Percentiles rank a stretch among this genome's conserved stretches.
Conservation (phyloP, 2,797 vertebrate species). For the Cryptoblepharus egeriae region DNA sequence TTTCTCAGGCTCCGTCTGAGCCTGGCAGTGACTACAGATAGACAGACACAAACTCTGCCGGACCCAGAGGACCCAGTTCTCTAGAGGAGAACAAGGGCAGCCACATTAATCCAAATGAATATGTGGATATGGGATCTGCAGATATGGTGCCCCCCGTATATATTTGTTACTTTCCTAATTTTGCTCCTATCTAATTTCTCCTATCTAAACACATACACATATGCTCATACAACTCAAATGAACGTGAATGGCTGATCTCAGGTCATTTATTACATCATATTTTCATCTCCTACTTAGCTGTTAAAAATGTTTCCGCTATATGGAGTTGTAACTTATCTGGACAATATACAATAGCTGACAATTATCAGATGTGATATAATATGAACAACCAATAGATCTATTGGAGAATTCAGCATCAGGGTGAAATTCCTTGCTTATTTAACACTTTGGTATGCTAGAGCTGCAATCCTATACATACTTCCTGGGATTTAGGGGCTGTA, state of each 20-base stretch:
- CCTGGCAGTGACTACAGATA: too few relatives aligned
- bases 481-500: neutral
- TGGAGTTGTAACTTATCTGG: slow-evolving; percentile 44
- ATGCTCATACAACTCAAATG: slow-evolving; percentile 50
- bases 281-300: slow-evolving; percentile 40
- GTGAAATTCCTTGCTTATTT: neutral
- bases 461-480: neutral
- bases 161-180: slow-evolving; percentile 52
- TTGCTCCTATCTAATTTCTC: too few relatives aligned
- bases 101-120: too few relatives aligned
- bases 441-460: neutral
- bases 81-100: too few relatives aligned
- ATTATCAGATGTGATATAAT: slow-evolving; percentile 20
- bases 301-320: slow-evolving; percentile 28
- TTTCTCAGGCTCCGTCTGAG: too few relatives aligned
- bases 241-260: neutral
- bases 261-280: slow-evolving; percentile 47
- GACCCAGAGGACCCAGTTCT: too few relatives aligned
- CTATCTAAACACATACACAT: slow-evolving; percentile 45
- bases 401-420: neutral
- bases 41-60: too few relatives aligned
- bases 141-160: too few relatives aligned
- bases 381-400: neutral
- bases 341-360: slow-evolving; percentile 21
- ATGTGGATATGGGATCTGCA: too few relatives aligned